Percentiles rank a stretch among this genome's conserved stretches.
Conservation (phyloP, 2,888 invertebrate species). For the Syrista parreyssii region DNA sequence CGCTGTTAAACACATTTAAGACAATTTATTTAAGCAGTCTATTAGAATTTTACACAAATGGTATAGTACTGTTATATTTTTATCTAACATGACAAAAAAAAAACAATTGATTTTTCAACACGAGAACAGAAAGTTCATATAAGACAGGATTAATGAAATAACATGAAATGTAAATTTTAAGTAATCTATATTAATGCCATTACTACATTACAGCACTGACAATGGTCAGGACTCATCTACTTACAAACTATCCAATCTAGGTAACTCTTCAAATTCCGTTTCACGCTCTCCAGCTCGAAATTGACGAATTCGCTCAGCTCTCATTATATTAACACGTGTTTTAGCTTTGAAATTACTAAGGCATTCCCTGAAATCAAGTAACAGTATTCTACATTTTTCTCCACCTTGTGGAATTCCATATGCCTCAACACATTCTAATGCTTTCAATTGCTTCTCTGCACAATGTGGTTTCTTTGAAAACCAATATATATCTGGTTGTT, state of each 20-base stretch:
- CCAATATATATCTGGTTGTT: too few species aligned
- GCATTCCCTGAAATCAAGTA: constrained; percentile 81
- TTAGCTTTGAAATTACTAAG: constrained; percentile 71
- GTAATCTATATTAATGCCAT: background rate
- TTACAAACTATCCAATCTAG: background rate
- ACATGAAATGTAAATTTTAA: background rate
- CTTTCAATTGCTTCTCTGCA: constrained; percentile 77
- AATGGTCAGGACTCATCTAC: background rate
- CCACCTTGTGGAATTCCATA: constrained; percentile 78
- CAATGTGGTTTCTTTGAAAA: too few species aligned
- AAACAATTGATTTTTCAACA: background rate
- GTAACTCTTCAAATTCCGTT: background rate
- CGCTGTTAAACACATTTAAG: too few species aligned
- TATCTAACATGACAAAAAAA: background rate
- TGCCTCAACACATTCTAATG: constrained; percentile 84
- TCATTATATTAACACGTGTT: constrained; percentile 72
- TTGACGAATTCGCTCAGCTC: constrained; percentile 72
- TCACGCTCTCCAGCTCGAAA: constrained; percentile 70
- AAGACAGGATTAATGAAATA: background rate
- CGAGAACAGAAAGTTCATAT: background rate
- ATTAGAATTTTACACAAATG: background rate
- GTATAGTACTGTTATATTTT: background rate
- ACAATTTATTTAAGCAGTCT: background rate
- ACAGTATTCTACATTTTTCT: constrained; percentile 72
- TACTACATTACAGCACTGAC: background rate